phyloP scores from a whole-genome alignment of 2,113 vertebrate genomes.

The Macquaria australasica region DNA sequence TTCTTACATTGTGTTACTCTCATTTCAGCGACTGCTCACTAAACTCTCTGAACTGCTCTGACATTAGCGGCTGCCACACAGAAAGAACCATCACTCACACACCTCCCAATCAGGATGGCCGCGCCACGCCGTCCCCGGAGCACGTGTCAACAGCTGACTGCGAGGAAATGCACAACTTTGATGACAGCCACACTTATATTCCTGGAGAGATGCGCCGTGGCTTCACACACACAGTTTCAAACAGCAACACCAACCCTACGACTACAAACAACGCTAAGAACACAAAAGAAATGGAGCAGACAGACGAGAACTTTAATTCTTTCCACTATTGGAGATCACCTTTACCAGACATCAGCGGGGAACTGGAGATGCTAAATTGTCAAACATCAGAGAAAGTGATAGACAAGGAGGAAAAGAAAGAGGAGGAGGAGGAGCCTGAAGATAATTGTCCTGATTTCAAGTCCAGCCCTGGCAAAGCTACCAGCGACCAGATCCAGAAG shows the following conservation, averaged over 20 bases:
- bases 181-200: slow-evolving; percentile 57
- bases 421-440: slow-evolving; percentile 54
- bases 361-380: slow-evolving; percentile 87
- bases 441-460: slow-evolving; percentile 56
- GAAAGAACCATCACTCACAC: slow-evolving; percentile 72
- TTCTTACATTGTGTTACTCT: not conserved
- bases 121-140: slow-evolving; percentile 77
- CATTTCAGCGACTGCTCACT: slow-evolving; percentile 71
- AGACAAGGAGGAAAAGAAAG: slow-evolving; percentile 37
- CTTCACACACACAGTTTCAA: slow-evolving; percentile 21
- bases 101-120: slow-evolving; percentile 75
- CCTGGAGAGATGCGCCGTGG: slow-evolving; percentile 4
- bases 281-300: slow-evolving; percentile 66
- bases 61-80: slow-evolving; percentile 64
- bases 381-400: slow-evolving; percentile 51
- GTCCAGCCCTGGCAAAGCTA: slow-evolving; percentile 76
- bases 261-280: slow-evolving; percentile 65
- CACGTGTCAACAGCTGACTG: slow-evolving; percentile 58
- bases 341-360: slow-evolving; percentile 90
- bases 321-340: slow-evolving; percentile 91
- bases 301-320: slow-evolving; percentile 85
- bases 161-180: slow-evolving; percentile 69
- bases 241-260: slow-evolving; percentile 36
- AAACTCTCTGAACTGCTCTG: slow-evolving; percentile 73
- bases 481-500: slow-evolving; percentile 89